These are phyloP conservation scores for Lacerta viridis DNA, from an alignment of 2,797 vertebrate species.

Conservation along the genomic window DNA sequence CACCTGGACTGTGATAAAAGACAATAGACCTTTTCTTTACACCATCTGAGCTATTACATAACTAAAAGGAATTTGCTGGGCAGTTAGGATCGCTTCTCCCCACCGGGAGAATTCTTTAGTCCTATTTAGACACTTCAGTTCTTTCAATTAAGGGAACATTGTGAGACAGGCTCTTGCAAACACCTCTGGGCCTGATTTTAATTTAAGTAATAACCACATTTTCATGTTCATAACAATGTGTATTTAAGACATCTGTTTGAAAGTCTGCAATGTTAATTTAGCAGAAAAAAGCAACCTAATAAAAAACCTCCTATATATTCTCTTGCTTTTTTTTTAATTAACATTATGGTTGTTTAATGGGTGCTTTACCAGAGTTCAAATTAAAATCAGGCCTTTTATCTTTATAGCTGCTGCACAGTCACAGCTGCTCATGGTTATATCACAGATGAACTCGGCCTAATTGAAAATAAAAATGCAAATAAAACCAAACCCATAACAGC, in stretches of 20 bases:
- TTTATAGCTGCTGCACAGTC: constrained; percentile 78
- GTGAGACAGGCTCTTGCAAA: constrained; percentile 78
- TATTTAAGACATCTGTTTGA: constrained; percentile 86
- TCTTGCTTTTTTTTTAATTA: constrained; percentile 80
- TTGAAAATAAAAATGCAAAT: constrained; percentile 86
- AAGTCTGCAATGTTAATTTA: constrained; percentile 85
- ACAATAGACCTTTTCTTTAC: constrained; percentile 49
- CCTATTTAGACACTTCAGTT: constrained; percentile 56
- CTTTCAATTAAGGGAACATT: constrained; percentile 79
- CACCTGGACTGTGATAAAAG: not conserved
- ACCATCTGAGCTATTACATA: constrained; percentile 27
- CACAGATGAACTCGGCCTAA: constrained; percentile 82
- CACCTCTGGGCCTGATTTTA: constrained; percentile 82
- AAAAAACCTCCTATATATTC: constrained; percentile 80
- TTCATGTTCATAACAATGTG: constrained; percentile 83
- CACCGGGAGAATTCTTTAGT: constrained; percentile 57
- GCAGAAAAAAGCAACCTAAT: constrained; percentile 76
- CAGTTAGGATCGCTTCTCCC: constrained; percentile 60
- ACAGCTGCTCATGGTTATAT: constrained; percentile 84
- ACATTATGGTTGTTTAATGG: constrained; percentile 84
- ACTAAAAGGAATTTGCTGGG: constrained; percentile 45
- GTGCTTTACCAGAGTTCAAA: constrained; percentile 84
- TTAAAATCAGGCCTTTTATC: constrained; percentile 86
- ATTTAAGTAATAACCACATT: constrained; percentile 85
- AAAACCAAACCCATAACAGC: constrained; percentile 78